Evolutionary conservation across 1,140 invertebrate species (phyloP).

Genomic region (Fopius arisanus): DNA sequence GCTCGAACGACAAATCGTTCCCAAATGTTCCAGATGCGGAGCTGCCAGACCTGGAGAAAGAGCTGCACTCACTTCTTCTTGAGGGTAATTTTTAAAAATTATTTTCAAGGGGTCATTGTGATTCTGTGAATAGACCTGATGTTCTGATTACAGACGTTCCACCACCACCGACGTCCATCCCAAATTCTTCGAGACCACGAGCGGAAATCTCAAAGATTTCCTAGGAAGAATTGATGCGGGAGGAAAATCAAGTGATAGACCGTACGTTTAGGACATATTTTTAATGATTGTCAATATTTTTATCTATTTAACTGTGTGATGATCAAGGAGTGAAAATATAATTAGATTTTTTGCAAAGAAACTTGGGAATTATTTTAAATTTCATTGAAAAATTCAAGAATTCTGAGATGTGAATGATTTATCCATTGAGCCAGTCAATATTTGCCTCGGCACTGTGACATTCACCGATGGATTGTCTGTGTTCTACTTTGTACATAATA

Average conservation of each 20-base stretch:
- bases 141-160: conserved; percentile 34
- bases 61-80: conserved; percentile 42
- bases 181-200: not conserved
- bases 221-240: not conserved
- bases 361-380: not conserved
- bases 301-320: not conserved
- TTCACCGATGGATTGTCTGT: conserved; percentile 26
- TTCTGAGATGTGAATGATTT: no score
- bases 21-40: conserved; percentile 6
- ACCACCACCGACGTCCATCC: not conserved
- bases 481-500: conserved; percentile 43
- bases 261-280: not conserved
- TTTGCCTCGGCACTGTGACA: no score
- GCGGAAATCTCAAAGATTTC: not conserved
- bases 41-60: conserved; percentile 34
- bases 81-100: conserved; percentile 33
- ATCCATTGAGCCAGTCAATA: no score
- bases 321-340: not conserved
- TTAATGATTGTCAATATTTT: conserved; percentile 9
- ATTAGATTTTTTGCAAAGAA: not conserved
- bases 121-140: not conserved
- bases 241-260: not conserved
- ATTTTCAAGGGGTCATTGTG: not conserved
- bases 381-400: conserved; percentile 4
- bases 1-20: conserved; percentile 13